Evolutionary conservation across 2,888 invertebrate species (phyloP), one percentile per base, ranked within the genome.

Genomic region (Andrena camellia): DNA sequence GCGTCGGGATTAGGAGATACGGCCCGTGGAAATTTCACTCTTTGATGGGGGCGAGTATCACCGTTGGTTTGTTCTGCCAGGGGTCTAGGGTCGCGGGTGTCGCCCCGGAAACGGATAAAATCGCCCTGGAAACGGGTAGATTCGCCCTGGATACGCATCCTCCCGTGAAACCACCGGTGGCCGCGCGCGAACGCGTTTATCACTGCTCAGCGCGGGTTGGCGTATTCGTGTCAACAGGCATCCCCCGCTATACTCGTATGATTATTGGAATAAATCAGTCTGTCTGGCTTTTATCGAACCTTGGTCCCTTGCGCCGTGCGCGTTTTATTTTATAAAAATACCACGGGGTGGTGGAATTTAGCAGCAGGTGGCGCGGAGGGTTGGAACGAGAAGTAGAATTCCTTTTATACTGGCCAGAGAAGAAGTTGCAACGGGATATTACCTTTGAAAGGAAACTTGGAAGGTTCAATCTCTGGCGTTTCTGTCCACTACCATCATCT

Each of bases 221-320:
- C 33, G 77, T 62, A 31, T 29, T 66, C 78, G 6, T 48, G 78
- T 67, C 60, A 75, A 60, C 73, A 48, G 48, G 26, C 70, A 52
- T 48, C 23, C 50, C 20, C 13, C 29, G 31, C 62, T 35, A 35
- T 29, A 23, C 66, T 23, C 66, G 70, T 62, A 66, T 52, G 77
- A 80, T 80, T 80, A 80, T 80, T 70, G 77, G 42, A 50, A 67
- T 72, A 81, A 78, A 78, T 78, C 67, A 54, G 67, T 17, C 7
- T 13, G 8, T 8, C 17, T 29, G 26, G 78, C 67, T 71, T 81
- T 81, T 71, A 72, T 57, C 67, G 20, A 17, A 26, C 2, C 8
- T 7, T n/a, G 33, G 13, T 29, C 10, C 63, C 63, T 52, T 69
- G 64, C 29, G 74, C 48, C 57, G 42, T 3, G 54, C 23, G 10